A percentile compares a stretch with the other conserved stretches of the same genome.
Evolutionary conservation across 2,113 vertebrate species (phyloP).

Genomic region (Manacus vitellinus): DNA sequence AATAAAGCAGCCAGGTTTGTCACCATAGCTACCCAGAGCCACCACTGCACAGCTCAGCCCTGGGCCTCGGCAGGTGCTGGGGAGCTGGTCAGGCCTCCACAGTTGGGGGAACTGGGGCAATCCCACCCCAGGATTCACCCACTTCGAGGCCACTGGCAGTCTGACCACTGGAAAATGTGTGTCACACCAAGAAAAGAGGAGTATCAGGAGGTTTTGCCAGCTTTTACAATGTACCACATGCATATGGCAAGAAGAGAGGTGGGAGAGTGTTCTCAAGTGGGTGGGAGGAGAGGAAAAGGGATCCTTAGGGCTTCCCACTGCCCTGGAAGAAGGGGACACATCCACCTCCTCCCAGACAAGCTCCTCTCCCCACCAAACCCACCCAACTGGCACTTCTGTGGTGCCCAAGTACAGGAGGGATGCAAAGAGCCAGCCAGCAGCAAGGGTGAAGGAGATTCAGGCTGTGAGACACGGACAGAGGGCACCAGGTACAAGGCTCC

Average conservation of each 20-base stretch:
- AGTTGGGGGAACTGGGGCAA: fast-evolving
- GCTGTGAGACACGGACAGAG: not conserved
- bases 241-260: not conserved
- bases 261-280: not conserved
- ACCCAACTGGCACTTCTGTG: fast-evolving
- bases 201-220: not conserved
- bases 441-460: not conserved
- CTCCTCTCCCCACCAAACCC: not conserved
- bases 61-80: not conserved
- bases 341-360: not conserved
- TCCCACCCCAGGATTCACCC: no score
- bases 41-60: not conserved
- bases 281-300: not conserved
- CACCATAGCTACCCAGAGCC: not conserved
- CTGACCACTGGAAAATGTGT: fast-evolving
- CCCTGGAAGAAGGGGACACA: not conserved
- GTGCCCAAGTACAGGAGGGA: not conserved
- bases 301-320: not conserved
- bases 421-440: not conserved
- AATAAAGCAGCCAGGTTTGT: not conserved
- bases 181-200: not conserved
- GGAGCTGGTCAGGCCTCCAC: not conserved
- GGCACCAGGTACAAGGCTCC: not conserved
- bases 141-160: fast-evolving
- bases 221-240: not conserved